Evolutionary conservation across 2,113 vertebrate species (phyloP).

Genomic region (Scalopus aquaticus): DNA sequence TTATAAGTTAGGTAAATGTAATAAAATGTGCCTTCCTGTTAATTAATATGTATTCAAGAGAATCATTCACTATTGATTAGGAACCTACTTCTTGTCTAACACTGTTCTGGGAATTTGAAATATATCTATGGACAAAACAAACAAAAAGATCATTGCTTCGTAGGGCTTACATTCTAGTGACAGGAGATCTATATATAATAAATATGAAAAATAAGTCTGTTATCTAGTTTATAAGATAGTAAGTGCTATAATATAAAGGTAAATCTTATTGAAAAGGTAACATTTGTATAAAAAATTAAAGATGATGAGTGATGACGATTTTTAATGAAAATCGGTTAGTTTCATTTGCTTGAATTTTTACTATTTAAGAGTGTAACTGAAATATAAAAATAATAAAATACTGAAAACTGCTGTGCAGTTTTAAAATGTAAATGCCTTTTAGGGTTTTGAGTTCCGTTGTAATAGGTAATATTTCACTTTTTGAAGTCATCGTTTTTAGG

Average conservation of each 20-base stretch:
- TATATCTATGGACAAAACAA: background rate
- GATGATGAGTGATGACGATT: background rate
- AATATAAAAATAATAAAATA: conserved; percentile 22
- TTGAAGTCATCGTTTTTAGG: background rate
- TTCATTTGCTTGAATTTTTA: background rate
- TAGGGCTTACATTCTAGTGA: background rate
- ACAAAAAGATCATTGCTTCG: background rate
- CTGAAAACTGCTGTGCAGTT: background rate
- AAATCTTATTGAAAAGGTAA: background rate
- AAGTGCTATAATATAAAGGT: background rate
- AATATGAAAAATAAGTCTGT: background rate
- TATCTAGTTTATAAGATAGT: background rate
- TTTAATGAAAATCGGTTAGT: background rate
- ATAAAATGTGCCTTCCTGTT: background rate
- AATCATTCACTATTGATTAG: background rate
- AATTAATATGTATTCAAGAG: background rate
- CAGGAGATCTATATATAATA: background rate
- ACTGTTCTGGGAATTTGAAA: background rate
- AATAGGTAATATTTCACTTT: background rate
- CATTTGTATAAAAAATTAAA: background rate
- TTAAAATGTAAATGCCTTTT: background rate
- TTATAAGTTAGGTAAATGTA: background rate
- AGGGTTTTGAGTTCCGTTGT: background rate
- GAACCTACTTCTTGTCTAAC: background rate
- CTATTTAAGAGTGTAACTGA: background rate